Evolutionary conservation across 2,113 vertebrate species (phyloP), one percentile per base, ranked within the genome.

Genomic region (Corvus hawaiiensis): DNA sequence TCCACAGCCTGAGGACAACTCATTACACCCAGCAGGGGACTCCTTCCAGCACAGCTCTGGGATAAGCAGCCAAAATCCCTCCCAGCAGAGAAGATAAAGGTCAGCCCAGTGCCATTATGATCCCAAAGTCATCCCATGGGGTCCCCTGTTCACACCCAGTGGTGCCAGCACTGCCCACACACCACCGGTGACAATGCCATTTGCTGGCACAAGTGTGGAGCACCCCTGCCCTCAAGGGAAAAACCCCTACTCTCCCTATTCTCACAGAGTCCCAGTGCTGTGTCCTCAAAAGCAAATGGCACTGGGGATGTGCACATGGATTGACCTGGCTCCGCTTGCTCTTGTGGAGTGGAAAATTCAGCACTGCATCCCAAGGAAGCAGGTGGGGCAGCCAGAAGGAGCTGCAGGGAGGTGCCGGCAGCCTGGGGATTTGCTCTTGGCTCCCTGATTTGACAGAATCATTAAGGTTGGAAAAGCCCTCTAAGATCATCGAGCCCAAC

Each of bases 181-280:
- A 6, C 37, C 32, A 2, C 1, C 0, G 0, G 27, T 19, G 43
- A 37, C 33, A 52, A 35, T 24, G 43, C 4, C 13, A 10, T 23
- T 7, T 27, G 26, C 59, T n/a, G 2, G 9, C 56, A 55, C 5
- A 4, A 48, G n/a, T 0, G 0, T 24, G 1, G 7, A 68, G 37
- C 52, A 83, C 22, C 77, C 52, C 49, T 43, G 39, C 8, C 44
- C 67, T 26, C 10, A 61, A 16, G 15, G 32, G n/a, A 3, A 43
- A 74, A 75, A 5, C 0, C 7, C 14, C 23, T 5, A 0, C 12
- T 41, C 14, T 52, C 52, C 63, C n/a, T 23, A 1, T 21, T 54
- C 62, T 28, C 23, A 1, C 37, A 10, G 33, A 10, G 13, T 7
- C 61, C 33, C 3, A 2, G 21, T 1, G 11, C 20, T 3, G 5